Conservation (phyloP, 2,797 vertebrate species). For the Phaenicophaeus curvirostris region DNA sequence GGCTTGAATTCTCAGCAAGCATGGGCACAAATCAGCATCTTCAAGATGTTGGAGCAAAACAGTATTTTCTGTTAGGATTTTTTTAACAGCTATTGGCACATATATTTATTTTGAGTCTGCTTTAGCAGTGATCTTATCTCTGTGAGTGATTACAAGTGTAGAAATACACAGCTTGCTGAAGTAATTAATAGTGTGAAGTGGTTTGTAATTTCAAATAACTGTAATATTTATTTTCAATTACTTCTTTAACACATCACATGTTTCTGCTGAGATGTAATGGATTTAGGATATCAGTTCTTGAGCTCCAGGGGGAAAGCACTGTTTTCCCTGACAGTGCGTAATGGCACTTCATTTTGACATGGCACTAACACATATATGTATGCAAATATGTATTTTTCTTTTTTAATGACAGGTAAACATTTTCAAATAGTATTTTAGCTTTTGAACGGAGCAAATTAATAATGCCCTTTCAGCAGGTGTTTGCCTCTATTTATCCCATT, state of each 20-base stretch:
- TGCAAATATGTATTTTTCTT: not conserved
- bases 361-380: not conserved
- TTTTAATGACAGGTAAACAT: not conserved
- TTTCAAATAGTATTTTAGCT: not conserved
- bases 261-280: not conserved
- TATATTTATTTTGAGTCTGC: constrained; percentile 35
- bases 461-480: not conserved
- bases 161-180: constrained; percentile 39
- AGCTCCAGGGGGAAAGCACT: not conserved
- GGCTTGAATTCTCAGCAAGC: not conserved
- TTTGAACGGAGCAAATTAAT: not conserved
- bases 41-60: not conserved
- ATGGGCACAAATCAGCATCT: not conserved
- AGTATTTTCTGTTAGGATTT: not conserved
- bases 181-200: constrained; percentile 58
- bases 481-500: not conserved
- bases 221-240: constrained; percentile 54
- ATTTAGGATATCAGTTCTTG: not conserved
- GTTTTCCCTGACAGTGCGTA: not conserved
- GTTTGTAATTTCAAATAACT: constrained; percentile 53
- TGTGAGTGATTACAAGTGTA: constrained; percentile 47
- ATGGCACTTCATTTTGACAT: not conserved
- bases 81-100: not conserved
- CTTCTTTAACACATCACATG: not conserved
- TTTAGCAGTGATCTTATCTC: constrained; percentile 20